phyloP scores from a whole-genome alignment of 2,797 vertebrate species.

The Buceros bicornis region DNA sequence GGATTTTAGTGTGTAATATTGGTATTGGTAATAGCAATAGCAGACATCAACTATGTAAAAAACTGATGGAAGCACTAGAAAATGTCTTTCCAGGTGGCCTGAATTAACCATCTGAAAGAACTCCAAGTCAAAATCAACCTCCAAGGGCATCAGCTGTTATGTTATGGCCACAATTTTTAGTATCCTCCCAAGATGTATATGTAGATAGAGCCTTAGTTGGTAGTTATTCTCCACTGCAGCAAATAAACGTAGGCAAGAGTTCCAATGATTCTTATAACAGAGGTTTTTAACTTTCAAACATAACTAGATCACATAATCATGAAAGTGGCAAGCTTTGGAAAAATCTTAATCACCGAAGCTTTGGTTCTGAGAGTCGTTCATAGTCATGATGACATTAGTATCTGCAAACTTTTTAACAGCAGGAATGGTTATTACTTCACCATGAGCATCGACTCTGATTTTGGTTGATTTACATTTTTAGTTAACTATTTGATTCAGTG shows the following conservation, averaged over 20 bases:
- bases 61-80: not conserved
- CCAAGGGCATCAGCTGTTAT: not conserved
- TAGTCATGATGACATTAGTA: not conserved
- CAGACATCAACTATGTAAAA: not conserved
- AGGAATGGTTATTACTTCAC: not conserved
- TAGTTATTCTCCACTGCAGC: not conserved
- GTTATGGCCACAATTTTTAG: not conserved
- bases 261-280: not conserved
- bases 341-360: not conserved
- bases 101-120: not conserved
- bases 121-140: not conserved
- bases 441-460: not conserved
- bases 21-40: not conserved
- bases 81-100: not conserved
- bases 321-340: not conserved
- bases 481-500: not conserved
- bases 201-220: not conserved
- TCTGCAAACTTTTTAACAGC: not conserved
- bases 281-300: not conserved
- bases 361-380: not conserved
- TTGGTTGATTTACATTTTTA: not conserved
- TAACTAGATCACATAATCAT: not conserved
- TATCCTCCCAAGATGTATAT: not conserved
- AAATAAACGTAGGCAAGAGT: not conserved
- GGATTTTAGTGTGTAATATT: too few relatives aligned